Base-by-base conservation (phyloP, 2,797 vertebrate genomes). In the Cebuella pygmaea region DNA sequence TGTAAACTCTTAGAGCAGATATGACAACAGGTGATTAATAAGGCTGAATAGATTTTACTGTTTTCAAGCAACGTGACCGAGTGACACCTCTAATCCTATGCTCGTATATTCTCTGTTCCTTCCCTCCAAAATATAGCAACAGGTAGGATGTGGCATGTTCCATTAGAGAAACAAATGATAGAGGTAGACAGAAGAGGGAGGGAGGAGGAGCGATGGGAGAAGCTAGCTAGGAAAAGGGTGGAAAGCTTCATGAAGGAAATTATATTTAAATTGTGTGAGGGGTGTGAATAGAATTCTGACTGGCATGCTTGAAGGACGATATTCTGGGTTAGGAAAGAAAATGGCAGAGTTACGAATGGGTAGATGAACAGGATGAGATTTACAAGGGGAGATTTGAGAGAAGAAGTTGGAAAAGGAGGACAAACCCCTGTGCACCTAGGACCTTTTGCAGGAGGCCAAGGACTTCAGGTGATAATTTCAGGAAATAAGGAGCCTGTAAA, bases 121-220 rank as follows among this genome's bases (percentile, higher is more conserved):
- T 89, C 36, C 41, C 46, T 81, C 57, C 22, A 93, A 92, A 61
- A 57, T 70, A 7, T 61, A 41, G 61, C 36, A 48, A 70, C 44
- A 84, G 17, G 48, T 59, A 76, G 33, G 27, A 72, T n/a, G 20
- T 48, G 41, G 20, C 46, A 50, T 27, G n/a, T 52, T 6, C 39
- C 61, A 12, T 33, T n/a, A 57, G 19, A 74, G 78, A 7, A 39
- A 33, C 22, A 79, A 33, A 72, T 57, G 70, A 67, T 20, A 50
- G 44, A 12, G 22, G 26, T 14, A 10, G 15, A 33, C 24, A 33
- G 19, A 55, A 84, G 30, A 27, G 80, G 52, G 41, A 39, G 22
- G 33, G 8, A 4, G 30, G 11, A 2, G 14, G 7, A 17, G 8
- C 2, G 1, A 4, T 0, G 33, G 3, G 33, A 20, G n/a, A 22